Evolutionary conservation across 1,140 invertebrate genomes (phyloP), one percentile per base, ranked within the genome.

Genomic region (Drosophila trapezifrons): DNA sequence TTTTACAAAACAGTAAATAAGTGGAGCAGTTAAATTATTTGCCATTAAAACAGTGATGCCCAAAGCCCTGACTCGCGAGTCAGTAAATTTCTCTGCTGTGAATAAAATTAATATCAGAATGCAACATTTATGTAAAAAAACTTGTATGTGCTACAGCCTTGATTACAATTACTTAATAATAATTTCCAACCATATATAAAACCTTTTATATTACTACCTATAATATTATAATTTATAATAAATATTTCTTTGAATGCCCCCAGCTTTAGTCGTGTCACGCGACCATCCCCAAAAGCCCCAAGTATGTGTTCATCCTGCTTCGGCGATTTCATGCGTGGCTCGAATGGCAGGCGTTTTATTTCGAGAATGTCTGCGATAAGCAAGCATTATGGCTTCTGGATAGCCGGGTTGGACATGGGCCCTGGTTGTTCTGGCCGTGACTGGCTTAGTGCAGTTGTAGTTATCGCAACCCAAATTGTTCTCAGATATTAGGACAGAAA

Each of bases 341-440:
- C 46, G 22, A 47, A 54, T 58, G 60, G 66, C 72, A 70, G 72
- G 45, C 64, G 70, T 77, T 66, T 66, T 76, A 70, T 71, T 83
- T 73, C 15, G 49, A 55, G 43, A 84, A 83, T 84, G 32, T 46
- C 32, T 59, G 76, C 76, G 79, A 83, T 87, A 86, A 87, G 76
- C 72, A 29, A 57, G 59, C 54, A 76, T 76, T 86, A 86, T 76
- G 83, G 59, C 45, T 67, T 65, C 15, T 40, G 46, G 72, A 65
- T 37, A 55, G 71, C 46, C 45, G 12, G 40, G 65, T 75, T 45
- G 43, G 66, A 40, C 46, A 55, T 32, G 20, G 27, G 35, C 46
- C 20, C 10, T 9, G n/a, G 13, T 25, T 55, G 22, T 64, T 22
- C 37, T 18, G 47, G 29, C 17, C 35, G 32, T 25, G 52, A 60